Conservation (phyloP, 2,113 vertebrate species). For the Lanius ludovicianus region DNA sequence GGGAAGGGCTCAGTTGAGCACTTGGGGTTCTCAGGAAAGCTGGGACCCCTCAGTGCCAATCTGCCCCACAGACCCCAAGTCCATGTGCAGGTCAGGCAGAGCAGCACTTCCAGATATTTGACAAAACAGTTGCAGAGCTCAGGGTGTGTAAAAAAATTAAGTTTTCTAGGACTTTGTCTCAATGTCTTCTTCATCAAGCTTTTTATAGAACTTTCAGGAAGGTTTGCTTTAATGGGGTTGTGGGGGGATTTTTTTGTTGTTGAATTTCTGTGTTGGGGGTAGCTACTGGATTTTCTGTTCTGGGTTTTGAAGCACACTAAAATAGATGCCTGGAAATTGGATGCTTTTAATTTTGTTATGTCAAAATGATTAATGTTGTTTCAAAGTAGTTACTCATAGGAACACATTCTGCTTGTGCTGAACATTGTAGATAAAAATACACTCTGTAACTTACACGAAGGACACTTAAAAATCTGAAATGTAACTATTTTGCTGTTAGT, state of each 20-base stretch:
- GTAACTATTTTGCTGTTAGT: neutral
- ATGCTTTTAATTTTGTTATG: conserved; percentile 8
- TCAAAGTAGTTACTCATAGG: neutral
- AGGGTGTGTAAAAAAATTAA: neutral
- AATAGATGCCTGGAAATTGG: neutral
- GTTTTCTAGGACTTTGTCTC: neutral
- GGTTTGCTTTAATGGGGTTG: neutral
- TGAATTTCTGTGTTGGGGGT: neutral
- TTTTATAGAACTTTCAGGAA: neutral
- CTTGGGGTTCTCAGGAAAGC: neutral
- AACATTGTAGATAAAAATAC: neutral
- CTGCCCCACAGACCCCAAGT: neutral
- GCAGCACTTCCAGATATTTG: neutral
- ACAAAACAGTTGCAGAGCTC: neutral
- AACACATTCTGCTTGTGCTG: neutral
- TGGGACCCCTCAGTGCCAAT: neutral
- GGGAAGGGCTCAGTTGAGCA: neutral
- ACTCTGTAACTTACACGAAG: neutral
- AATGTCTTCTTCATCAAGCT: neutral
- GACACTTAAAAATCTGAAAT: neutral
- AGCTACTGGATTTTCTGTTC: neutral
- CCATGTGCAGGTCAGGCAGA: neutral
- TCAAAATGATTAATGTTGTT: conserved; percentile 35
- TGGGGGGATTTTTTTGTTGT: neutral
- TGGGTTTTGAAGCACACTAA: neutral